phyloP scores from a whole-genome alignment of 2,888 invertebrate species.

The Creontiades dilutus region DNA sequence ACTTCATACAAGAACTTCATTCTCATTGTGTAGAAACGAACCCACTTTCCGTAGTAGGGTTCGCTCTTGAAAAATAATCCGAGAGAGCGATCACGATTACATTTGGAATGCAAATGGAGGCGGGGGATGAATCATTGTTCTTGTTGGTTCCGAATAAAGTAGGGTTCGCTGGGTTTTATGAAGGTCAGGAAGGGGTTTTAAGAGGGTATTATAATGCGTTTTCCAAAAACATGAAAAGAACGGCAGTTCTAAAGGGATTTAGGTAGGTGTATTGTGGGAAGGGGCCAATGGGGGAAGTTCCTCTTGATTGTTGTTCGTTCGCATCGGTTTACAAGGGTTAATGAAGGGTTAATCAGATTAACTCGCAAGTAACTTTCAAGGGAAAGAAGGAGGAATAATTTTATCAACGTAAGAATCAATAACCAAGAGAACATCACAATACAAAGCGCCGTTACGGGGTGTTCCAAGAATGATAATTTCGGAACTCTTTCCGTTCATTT shows the following conservation, averaged over 20 bases:
- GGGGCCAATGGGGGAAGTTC: not conserved
- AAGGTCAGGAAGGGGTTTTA: not conserved
- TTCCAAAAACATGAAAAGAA: not conserved
- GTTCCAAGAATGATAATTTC: too few relatives aligned
- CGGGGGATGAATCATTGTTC: not conserved
- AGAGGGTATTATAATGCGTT: conserved; percentile 41
- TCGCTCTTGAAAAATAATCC: conserved; percentile 53
- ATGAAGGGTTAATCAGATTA: not conserved
- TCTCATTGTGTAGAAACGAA: conserved; percentile 26
- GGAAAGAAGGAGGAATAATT: too few relatives aligned
- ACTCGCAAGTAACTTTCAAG: not conserved
- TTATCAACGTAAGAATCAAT: too few relatives aligned
- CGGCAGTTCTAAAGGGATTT: too few relatives aligned
- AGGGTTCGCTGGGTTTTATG: not conserved
- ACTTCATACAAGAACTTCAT: not conserved
- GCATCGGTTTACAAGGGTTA: not conserved
- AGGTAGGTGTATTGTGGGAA: not conserved
- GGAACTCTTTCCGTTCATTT: too few relatives aligned
- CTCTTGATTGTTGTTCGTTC: conserved; percentile 2
- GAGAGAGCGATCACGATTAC: conserved; percentile 59
- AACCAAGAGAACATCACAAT: too few relatives aligned
- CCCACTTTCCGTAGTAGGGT: not conserved
- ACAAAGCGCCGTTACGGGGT: too few relatives aligned
- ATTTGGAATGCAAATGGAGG: conserved; percentile 58
- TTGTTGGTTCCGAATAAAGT: conserved; percentile 17